phyloP scores from a whole-genome alignment of 2,888 invertebrate genomes.

The Lissocephala sabroskyi region DNA sequence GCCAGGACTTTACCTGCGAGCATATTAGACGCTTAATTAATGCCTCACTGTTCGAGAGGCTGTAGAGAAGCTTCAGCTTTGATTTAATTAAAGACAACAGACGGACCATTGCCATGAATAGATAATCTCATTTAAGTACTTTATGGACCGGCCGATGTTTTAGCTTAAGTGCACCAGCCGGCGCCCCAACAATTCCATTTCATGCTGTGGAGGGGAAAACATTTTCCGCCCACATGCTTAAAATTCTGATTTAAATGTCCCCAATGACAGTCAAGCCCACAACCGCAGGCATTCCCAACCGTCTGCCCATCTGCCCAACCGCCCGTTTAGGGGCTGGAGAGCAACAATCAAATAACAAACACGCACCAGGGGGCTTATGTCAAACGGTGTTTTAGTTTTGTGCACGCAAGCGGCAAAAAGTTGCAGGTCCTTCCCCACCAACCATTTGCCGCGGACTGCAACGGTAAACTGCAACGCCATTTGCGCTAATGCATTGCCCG shows the following conservation, averaged over 20 bases:
- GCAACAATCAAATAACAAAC: too few relatives aligned
- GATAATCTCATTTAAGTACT: neutral
- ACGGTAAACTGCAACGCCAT: neutral
- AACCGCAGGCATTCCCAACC: neutral
- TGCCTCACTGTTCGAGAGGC: neutral
- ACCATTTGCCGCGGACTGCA: neutral
- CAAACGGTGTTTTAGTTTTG: too few relatives aligned
- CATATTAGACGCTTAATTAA: constrained; percentile 1
- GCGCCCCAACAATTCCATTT: neutral
- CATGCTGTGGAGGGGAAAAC: constrained; percentile 1
- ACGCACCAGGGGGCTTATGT: too few relatives aligned
- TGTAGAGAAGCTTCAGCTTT: neutral
- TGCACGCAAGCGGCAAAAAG: too few relatives aligned
- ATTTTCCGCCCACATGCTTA: constrained; percentile 8
- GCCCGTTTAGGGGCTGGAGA: neutral
- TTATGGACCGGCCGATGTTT: neutral
- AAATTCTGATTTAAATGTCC: constrained; percentile 17
- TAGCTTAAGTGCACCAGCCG: too few relatives aligned
- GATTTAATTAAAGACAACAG: constrained; percentile 2
- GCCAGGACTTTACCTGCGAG: neutral
- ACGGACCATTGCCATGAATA: neutral
- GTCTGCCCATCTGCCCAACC: neutral
- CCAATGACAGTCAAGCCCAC: constrained; percentile 19
- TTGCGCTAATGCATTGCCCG: constrained; percentile 5
- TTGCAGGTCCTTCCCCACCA: too few relatives aligned